Evolutionary conservation across 2,113 vertebrate genomes (phyloP).

Genomic region (Protobothrops flavoviridis): DNA sequence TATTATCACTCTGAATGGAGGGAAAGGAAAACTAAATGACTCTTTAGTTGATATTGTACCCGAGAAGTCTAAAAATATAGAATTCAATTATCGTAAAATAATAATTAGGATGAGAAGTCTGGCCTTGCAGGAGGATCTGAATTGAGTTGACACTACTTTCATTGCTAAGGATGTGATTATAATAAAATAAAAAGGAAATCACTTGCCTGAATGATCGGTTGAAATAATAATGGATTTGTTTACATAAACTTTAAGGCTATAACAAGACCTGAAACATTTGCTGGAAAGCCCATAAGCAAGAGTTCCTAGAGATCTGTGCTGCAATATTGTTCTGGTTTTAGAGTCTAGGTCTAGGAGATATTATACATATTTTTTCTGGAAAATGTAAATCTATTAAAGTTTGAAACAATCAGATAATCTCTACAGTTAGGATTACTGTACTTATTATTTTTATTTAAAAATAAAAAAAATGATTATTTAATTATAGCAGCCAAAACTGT

Average conservation of each 20-base stretch:
- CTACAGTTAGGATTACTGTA: no score
- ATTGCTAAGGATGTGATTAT: neutral
- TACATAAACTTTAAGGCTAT: neutral
- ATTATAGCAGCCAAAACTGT: no score
- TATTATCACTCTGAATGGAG: neutral
- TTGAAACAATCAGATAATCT: neutral
- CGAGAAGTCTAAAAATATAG: neutral
- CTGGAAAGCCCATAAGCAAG: slow-evolving; percentile 1
- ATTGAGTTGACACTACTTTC: neutral
- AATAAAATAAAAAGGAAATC: neutral
- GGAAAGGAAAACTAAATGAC: neutral
- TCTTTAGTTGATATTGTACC: neutral
- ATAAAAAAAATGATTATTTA: no score
- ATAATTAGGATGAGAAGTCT: neutral
- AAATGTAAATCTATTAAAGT: neutral
- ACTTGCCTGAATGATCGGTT: neutral
- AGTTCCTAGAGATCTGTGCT: neutral
- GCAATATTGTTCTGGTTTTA: neutral
- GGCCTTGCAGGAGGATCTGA: neutral
- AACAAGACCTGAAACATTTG: slow-evolving; percentile 34
- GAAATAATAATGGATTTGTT: neutral
- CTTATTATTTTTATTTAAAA: no score
- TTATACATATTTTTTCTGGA: neutral
- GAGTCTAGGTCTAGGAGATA: neutral
- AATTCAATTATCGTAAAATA: neutral